Evolutionary conservation across 2,888 invertebrate genomes (phyloP), one percentile per base, ranked within the genome.

Genomic region (Pinctada fucata): DNA sequence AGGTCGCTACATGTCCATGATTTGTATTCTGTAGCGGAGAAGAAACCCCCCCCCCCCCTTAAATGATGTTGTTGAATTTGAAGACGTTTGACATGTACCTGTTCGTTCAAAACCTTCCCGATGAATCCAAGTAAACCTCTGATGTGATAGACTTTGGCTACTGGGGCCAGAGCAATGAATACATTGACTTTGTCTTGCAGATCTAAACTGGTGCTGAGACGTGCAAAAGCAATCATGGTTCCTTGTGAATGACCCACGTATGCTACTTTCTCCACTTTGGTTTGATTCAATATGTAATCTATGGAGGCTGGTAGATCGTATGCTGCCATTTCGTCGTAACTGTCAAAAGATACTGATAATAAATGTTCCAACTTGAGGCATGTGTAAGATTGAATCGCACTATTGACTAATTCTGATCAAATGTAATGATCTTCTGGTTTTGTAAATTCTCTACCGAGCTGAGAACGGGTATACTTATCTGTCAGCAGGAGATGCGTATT

Each of bases 191-290:
- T 91, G 3, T 87, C 82, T 6, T 88, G 87, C 45, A 93, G 85
- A 3, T 85, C 85, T 45, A 81, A 83, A 79, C 92, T 85, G 45
- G 81, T 81, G 58, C 87, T 88, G 70, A 93, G 85, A 6, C 88
- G 86, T 2, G 91, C 89, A 80, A 93, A 93, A 47, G 87, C 91
- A 48, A 91, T 91, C 68, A 90, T 79, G 3, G 93, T 93, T 0
- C 97, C 98, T 95, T 98, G 97, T 0, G 97, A 97, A 92, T 98
- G 97, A 0, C 98, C 98, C 65, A 97, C 93, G 91, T 97, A 98
- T 86, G 95, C 94, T 0, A 97, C 87, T 72, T 95, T 93, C 0
- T 94, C 84, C 47, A 94, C 93, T 0, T 94, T 94, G 0, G 96
- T 95, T 2, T 84, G 85, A 2, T 93, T 91, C 69, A 95, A 91